A percentile compares a stretch with the other conserved stretches of the same genome.
Conservation (phyloP, 1,140 invertebrate genomes). For the Aphis craccivora region DNA sequence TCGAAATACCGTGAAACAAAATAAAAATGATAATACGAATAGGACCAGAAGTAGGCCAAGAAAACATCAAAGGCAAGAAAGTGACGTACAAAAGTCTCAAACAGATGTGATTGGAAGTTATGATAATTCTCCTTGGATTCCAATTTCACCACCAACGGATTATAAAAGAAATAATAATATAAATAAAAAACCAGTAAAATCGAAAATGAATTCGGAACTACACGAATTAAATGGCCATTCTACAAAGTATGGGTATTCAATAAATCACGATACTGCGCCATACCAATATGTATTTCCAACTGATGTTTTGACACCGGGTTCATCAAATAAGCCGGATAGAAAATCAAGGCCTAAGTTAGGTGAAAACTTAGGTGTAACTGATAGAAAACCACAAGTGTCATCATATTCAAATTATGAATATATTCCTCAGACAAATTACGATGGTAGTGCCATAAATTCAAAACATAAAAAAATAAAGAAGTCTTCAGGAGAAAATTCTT, state of each 20-base stretch:
- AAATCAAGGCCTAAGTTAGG: background rate
- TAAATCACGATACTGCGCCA: constrained; percentile 28
- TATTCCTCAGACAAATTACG: constrained; percentile 46
- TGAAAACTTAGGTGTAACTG: background rate
- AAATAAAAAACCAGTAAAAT: constrained; percentile 36
- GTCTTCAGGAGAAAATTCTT: background rate
- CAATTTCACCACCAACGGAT: constrained; percentile 50
- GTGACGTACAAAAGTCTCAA: constrained; percentile 5
- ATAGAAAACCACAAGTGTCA: background rate
- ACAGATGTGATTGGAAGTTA: constrained; percentile 38
- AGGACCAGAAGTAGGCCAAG: constrained; percentile 24
- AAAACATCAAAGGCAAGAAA: background rate
- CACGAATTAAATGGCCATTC: constrained; percentile 19
- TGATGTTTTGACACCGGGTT: background rate
- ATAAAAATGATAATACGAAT: constrained; percentile 26
- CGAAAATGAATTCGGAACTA: constrained; percentile 24
- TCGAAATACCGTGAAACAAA: constrained; percentile 8
- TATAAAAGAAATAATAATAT: constrained; percentile 1
- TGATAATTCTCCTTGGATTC: constrained; percentile 58
- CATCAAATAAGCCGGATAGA: background rate
- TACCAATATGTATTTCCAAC: constrained; percentile 39
- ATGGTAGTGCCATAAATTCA: constrained; percentile 49
- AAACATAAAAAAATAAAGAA: constrained; percentile 32
- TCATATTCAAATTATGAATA: background rate
- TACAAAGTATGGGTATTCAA: constrained; percentile 37